Conservation (phyloP, 2,797 vertebrate species). For the Oreortyx pictus region DNA sequence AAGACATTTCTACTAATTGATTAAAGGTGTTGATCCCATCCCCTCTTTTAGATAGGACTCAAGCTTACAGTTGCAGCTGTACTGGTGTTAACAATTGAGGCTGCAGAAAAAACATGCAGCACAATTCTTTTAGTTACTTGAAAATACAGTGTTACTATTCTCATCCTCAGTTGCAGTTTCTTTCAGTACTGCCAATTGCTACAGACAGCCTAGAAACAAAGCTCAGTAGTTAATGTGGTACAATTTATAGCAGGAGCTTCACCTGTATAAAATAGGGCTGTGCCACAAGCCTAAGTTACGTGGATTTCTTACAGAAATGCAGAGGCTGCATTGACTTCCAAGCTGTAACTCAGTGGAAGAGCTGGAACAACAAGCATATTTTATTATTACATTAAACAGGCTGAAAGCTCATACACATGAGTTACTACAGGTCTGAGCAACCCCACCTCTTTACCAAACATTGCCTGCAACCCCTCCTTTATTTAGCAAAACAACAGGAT, state of each 20-base stretch:
- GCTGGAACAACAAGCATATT: not conserved
- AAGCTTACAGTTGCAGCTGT: not conserved
- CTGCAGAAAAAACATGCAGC: not conserved
- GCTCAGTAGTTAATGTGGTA: conserved; percentile 30
- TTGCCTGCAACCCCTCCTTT: no score
- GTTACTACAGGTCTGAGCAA: not conserved
- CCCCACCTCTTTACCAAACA: no score
- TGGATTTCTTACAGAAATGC: not conserved
- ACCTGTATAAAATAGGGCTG: conserved; percentile 24
- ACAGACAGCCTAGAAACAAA: conserved; percentile 24
- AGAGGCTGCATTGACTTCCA: not conserved
- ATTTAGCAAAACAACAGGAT: no score
- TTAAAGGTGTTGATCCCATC: not conserved
- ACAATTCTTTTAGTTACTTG: not conserved
- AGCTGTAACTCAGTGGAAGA: conserved; percentile 12
- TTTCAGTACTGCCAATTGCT: not conserved
- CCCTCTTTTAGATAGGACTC: not conserved
- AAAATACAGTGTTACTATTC: not conserved
- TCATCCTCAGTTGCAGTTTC: not conserved
- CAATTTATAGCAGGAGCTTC: conserved; percentile 27
- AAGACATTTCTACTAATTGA: not conserved
- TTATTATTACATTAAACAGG: not conserved
- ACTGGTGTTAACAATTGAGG: not conserved
- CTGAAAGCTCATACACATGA: not conserved
- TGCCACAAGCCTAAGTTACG: not conserved